phyloP scores from a whole-genome alignment of 2,888 invertebrate species.

The Charanyca ferruginea region DNA sequence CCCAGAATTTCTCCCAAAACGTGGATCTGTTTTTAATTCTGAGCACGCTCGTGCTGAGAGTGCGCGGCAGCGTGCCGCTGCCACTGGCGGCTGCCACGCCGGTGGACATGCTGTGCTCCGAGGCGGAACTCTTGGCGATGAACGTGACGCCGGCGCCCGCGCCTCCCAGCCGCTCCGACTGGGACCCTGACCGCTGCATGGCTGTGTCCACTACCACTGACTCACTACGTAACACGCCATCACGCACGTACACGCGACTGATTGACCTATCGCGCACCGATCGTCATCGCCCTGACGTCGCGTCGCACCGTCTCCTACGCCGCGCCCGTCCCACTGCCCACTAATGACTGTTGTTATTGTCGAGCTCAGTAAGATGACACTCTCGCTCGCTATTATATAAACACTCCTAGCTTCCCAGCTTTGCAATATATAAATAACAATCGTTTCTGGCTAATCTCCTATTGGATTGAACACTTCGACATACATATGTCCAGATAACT shows the following conservation, averaged over 20 bases:
- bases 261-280: constrained; percentile 57
- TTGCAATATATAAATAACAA: constrained; percentile 69
- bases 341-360: constrained; percentile 63
- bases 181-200: constrained; percentile 91
- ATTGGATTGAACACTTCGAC: constrained; percentile 61
- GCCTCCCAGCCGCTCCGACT: constrained; percentile 89
- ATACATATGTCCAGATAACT: constrained; percentile 74
- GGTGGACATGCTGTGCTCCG: constrained; percentile 90
- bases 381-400: constrained; percentile 68
- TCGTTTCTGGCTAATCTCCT: constrained; percentile 60
- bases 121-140: constrained; percentile 87
- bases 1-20: constrained; percentile 97
- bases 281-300: constrained; percentile 66
- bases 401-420: constrained; percentile 53
- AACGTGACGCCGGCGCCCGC: constrained; percentile 77
- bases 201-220: constrained; percentile 54
- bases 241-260: constrained; percentile 51
- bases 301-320: constrained; percentile 58
- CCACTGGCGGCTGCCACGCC: constrained; percentile 87
- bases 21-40: constrained; percentile 94
- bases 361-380: constrained; percentile 65
- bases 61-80: constrained; percentile 92
- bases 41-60: constrained; percentile 95
- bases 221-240: constrained; percentile 71
- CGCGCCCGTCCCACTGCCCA: constrained; percentile 31